Evolutionary conservation across 2,797 vertebrate species (phyloP).

Genomic region (Myoxocephalus aenaeus): DNA sequence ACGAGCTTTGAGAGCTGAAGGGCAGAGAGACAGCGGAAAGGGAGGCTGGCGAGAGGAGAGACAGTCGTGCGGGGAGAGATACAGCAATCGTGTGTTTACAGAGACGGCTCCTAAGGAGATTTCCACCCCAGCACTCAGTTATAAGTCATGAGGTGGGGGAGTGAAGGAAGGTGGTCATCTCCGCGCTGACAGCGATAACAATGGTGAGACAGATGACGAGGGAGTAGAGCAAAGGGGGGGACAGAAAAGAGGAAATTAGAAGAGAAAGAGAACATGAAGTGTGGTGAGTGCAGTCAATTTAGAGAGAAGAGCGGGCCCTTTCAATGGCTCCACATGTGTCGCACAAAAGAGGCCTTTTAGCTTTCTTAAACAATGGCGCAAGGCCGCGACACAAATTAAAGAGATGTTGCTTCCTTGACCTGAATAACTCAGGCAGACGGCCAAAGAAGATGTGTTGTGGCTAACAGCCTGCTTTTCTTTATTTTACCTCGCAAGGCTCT

Average conservation of each 20-base stretch:
- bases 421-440: slow-evolving; percentile 56
- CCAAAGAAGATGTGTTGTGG: slow-evolving; percentile 64
- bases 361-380: slow-evolving; percentile 62
- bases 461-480: slow-evolving; percentile 71
- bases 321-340: slow-evolving; percentile 41
- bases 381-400: slow-evolving; percentile 65
- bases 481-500: slow-evolving; percentile 42
- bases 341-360: slow-evolving; percentile 60
- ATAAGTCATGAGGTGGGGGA: slow-evolving; percentile 49
- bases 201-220: slow-evolving; percentile 50
- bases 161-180: slow-evolving; percentile 54
- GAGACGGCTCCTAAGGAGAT: slow-evolving; percentile 69
- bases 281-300: slow-evolving; percentile 47
- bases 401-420: slow-evolving; percentile 65
- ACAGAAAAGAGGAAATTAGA: slow-evolving; percentile 32
- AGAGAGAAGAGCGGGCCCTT: slow-evolving; percentile 33
- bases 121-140: slow-evolving; percentile 49
- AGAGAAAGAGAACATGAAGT: slow-evolving; percentile 38
- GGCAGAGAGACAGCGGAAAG: slow-evolving; percentile 30
- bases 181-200: slow-evolving; percentile 56
- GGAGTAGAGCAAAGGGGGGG: slow-evolving; percentile 13
- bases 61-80: slow-evolving; percentile 24
- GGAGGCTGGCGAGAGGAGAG: slow-evolving; percentile 29
- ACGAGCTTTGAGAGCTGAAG: slow-evolving; percentile 53
- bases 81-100: slow-evolving; percentile 59